Conservation (phyloP, 2,113 vertebrate genomes). For the Urocolius indicus region DNA sequence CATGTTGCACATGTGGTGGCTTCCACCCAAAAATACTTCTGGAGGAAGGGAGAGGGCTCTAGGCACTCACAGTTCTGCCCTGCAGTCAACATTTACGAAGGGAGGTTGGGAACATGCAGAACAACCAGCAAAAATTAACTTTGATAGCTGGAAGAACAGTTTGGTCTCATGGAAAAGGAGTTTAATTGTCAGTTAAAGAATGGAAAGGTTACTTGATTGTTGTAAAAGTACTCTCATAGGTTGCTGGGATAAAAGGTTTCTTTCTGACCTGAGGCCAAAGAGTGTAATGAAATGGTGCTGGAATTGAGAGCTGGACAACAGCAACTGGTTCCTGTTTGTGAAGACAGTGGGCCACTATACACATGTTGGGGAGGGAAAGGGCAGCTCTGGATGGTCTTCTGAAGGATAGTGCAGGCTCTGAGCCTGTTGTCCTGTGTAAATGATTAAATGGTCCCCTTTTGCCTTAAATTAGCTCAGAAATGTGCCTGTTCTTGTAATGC, state of each 20-base stretch:
- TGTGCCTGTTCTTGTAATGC: not conserved
- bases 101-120: not conserved
- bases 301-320: not conserved
- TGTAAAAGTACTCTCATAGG: not conserved
- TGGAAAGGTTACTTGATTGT: not conserved
- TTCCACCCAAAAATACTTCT: constrained; percentile 46
- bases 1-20: not conserved
- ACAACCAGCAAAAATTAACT: constrained; percentile 30
- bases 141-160: constrained; percentile 55
- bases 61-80: not conserved
- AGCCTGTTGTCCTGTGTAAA: not conserved
- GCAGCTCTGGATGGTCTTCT: not conserved
- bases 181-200: not conserved
- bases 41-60: constrained; percentile 43
- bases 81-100: constrained; percentile 40
- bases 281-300: not conserved
- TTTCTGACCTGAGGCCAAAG: not conserved
- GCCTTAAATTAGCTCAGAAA: not conserved
- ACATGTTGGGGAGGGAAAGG: not conserved
- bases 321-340: not conserved
- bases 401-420: not conserved
- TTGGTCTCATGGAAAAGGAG: not conserved
- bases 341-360: not conserved
- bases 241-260: not conserved
- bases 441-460: not conserved